phyloP scores from a whole-genome alignment of 2,797 vertebrate genomes.

The Pelochelys cantorii region DNA sequence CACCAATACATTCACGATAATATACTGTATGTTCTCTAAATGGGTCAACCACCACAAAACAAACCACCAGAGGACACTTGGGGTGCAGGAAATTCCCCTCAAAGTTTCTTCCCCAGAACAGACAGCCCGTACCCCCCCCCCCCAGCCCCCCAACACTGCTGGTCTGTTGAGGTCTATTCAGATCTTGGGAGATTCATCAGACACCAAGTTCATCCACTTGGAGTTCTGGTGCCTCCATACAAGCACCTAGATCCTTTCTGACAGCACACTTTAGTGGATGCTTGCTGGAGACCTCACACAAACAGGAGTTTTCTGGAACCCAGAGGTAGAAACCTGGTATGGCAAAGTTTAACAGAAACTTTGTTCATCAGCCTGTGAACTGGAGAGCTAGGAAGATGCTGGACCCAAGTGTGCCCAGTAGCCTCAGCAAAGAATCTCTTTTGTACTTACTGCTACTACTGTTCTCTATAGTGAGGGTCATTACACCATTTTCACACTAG shows the following conservation, averaged over 20 bases:
- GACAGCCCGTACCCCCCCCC: too few relatives aligned
- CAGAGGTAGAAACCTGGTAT: not conserved
- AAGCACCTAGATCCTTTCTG: not conserved
- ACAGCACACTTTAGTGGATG: not conserved
- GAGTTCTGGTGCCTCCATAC: not conserved
- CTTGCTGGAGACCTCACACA: not conserved
- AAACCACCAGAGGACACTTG: not conserved
- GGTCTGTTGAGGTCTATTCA: not conserved
- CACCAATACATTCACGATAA: slow-evolving; percentile 29
- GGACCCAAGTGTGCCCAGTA: not conserved
- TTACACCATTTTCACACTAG: not conserved
- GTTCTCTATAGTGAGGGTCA: not conserved
- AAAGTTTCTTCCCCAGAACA: not conserved
- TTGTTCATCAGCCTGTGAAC: not conserved
- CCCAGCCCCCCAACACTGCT: not conserved
- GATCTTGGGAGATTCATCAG: not conserved
- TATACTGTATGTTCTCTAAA: not conserved
- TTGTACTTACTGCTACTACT: not conserved
- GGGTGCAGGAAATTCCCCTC: not conserved
- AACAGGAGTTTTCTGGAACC: not conserved
- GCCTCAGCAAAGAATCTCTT: not conserved
- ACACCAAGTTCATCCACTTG: not conserved
- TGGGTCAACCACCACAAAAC: not conserved
- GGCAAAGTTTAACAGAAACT: not conserved
- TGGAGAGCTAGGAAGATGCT: not conserved